A percentile compares a stretch with the other conserved stretches of the same genome.
Evolutionary conservation across 2,113 vertebrate species (phyloP).

Genomic region (Ochotona curzoniae): DNA sequence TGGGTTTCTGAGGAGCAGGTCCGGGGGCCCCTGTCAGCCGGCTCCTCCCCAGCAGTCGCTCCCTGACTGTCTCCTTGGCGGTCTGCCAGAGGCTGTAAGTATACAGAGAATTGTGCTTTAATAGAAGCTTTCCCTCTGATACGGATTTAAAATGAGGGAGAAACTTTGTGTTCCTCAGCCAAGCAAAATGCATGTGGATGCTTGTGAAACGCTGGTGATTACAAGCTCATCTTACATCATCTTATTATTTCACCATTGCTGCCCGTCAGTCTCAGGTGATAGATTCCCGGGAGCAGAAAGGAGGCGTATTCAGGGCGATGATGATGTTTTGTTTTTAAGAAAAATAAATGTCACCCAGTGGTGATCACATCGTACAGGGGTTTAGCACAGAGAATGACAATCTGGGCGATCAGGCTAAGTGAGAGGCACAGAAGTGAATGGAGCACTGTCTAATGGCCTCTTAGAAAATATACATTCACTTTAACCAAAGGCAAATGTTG

Average conservation of each 20-base stretch:
- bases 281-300: conserved; percentile 75
- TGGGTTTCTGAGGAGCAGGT: conserved; percentile 2
- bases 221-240: conserved; percentile 81
- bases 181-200: conserved; percentile 75
- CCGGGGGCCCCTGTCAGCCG: conserved; percentile 7
- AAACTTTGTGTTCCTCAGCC: conserved; percentile 78
- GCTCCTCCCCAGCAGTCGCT: conserved; percentile 45
- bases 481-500: conserved; percentile 53
- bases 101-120: conserved; percentile 75
- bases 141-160: conserved; percentile 78
- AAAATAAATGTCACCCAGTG: conserved; percentile 64
- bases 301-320: conserved; percentile 66
- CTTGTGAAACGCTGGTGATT: conserved; percentile 78
- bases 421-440: conserved; percentile 7
- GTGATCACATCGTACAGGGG: conserved; percentile 70
- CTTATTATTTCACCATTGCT: conserved; percentile 79
- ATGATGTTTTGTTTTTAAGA: neutral
- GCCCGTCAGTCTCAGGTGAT: conserved; percentile 78
- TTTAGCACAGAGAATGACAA: conserved; percentile 76
- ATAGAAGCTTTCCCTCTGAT: conserved; percentile 81
- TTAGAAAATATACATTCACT: conserved; percentile 47
- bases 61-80: conserved; percentile 68
- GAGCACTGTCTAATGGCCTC: conserved; percentile 41
- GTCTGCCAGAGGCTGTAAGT: conserved; percentile 69
- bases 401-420: conserved; percentile 59